These are phyloP conservation scores for Lateolabrax maculatus DNA, from an alignment of 2,797 vertebrate species.

Conservation along the genomic window DNA sequence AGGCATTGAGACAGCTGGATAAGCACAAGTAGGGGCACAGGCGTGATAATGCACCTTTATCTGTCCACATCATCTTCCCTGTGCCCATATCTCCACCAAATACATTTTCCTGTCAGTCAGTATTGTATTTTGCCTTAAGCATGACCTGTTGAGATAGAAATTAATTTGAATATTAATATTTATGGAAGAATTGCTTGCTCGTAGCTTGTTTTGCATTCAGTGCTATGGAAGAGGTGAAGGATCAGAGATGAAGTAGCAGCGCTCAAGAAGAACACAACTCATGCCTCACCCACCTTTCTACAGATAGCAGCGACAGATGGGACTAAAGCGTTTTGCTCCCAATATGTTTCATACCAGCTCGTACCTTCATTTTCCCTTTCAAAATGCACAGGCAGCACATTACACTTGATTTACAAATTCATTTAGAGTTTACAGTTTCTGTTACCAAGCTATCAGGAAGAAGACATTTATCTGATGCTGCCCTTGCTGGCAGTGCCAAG, in stretches of 20 bases:
- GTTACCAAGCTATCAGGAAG: slow-evolving; percentile 41
- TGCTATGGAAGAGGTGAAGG: slow-evolving; percentile 51
- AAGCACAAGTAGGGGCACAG: slow-evolving; percentile 73
- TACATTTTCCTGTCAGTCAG: slow-evolving; percentile 70
- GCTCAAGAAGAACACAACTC: slow-evolving; percentile 67
- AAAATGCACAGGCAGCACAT: slow-evolving; percentile 79
- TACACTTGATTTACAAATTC: slow-evolving; percentile 82
- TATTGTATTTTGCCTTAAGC: slow-evolving; percentile 64
- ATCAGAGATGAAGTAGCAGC: slow-evolving; percentile 66
- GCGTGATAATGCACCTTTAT: slow-evolving; percentile 79
- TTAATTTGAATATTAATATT: slow-evolving; percentile 69
- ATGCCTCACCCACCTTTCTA: slow-evolving; percentile 54
- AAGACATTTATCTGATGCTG: slow-evolving; percentile 68
- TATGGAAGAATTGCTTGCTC: slow-evolving; percentile 49
- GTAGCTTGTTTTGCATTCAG: slow-evolving; percentile 72
- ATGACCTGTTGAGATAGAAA: slow-evolving; percentile 56
- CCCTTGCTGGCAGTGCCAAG: slow-evolving; percentile 58
- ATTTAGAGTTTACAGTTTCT: slow-evolving; percentile 74
- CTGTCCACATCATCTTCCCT: slow-evolving; percentile 69
- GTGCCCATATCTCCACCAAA: slow-evolving; percentile 59
- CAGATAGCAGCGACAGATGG: slow-evolving; percentile 75
- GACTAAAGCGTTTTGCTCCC: slow-evolving; percentile 71
- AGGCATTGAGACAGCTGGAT: slow-evolving; percentile 78
- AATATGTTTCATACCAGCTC: slow-evolving; percentile 74
- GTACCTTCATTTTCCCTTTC: slow-evolving; percentile 69